Percentiles rank a stretch among this genome's conserved stretches.
These are phyloP conservation scores for Phenganax stokvisi DNA, from an alignment of 92 coral and sea anemone genomes.

Conservation along the genomic window DNA sequence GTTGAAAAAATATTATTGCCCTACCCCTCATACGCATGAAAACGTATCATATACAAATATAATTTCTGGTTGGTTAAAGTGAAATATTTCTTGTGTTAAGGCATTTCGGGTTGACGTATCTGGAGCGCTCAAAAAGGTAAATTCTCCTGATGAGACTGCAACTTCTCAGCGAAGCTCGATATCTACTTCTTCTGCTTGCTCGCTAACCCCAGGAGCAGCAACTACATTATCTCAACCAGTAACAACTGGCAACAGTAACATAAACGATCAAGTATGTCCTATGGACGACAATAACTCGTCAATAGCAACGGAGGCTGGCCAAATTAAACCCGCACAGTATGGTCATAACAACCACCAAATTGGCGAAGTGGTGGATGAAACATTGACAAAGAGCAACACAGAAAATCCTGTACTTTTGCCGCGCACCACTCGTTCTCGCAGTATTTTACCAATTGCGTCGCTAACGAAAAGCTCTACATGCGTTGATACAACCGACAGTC, in stretches of 20 bases:
- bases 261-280: background rate
- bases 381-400: background rate
- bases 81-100: slow-evolving; percentile 19
- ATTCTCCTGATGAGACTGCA: background rate
- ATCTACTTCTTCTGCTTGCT: background rate
- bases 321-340: background rate
- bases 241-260: background rate
- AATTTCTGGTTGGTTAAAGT: background rate
- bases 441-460: background rate
- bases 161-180: background rate
- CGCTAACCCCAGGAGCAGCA: background rate
- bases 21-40: too few relatives aligned
- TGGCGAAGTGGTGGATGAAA: background rate
- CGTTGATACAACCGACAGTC: background rate
- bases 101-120: slow-evolving; percentile 35
- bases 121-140: slow-evolving; percentile 23
- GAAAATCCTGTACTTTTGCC: background rate
- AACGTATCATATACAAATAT: background rate
- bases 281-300: background rate
- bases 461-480: background rate
- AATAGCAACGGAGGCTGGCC: background rate
- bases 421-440: background rate
- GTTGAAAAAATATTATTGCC: too few relatives aligned
- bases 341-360: background rate
- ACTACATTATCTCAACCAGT: background rate